A percentile compares a stretch with the other conserved stretches of the same genome.
Evolutionary conservation across 2,888 invertebrate genomes (phyloP).

Genomic region (Drosophila falleni): DNA sequence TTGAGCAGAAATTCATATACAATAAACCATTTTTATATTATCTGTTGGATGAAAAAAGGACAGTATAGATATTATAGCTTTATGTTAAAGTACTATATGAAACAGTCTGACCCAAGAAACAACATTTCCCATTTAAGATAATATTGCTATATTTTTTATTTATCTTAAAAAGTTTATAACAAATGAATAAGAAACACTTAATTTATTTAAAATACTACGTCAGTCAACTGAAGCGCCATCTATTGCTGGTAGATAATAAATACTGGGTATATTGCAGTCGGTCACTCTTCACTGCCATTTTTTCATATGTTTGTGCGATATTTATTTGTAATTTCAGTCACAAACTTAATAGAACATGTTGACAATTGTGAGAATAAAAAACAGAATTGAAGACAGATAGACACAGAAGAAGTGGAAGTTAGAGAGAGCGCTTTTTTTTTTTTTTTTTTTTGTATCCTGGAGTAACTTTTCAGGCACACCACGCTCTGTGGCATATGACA

Average conservation of each 20-base stretch:
- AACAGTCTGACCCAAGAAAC: neutral
- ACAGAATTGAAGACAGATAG: neutral
- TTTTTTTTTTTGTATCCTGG: constrained; percentile 1
- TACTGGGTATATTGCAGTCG: neutral
- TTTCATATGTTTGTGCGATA: constrained; percentile 9
- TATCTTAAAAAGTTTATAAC: neutral
- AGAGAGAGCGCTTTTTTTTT: too few species aligned
- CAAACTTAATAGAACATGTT: constrained; percentile 57
- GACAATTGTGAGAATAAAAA: constrained; percentile 22
- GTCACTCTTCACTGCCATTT: neutral
- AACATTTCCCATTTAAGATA: neutral
- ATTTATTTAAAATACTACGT: neutral
- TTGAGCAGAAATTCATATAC: constrained; percentile 53
- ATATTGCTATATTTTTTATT: neutral
- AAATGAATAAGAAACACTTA: too few species aligned
- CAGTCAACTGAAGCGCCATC: too few species aligned
- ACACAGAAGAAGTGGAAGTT: neutral
- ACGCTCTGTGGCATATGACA: constrained; percentile 50
- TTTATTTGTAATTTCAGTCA: constrained; percentile 62
- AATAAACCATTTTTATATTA: constrained; percentile 52
- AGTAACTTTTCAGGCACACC: constrained; percentile 57
- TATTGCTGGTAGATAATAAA: too few species aligned
- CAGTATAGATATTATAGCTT: neutral
- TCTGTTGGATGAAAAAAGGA: neutral
- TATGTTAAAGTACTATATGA: neutral